Evolutionary conservation across 1,140 invertebrate genomes (phyloP).

Genomic region (Cyphomyrmex costatus): DNA sequence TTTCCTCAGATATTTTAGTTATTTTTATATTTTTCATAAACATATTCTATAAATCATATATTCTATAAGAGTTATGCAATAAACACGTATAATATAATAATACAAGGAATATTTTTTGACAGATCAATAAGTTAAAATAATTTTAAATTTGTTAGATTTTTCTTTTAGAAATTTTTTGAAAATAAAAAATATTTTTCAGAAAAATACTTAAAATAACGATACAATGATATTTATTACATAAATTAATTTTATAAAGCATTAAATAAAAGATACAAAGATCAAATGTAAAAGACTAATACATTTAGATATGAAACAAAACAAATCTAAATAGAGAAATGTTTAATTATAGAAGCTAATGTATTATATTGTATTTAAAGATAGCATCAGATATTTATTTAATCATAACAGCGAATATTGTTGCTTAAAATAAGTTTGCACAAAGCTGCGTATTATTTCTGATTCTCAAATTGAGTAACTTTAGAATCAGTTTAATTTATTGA

Average conservation of each 20-base stretch:
- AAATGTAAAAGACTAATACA: background rate
- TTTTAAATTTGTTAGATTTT: background rate
- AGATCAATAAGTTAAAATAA: background rate
- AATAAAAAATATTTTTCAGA: no score
- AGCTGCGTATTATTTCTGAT: background rate
- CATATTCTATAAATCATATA: no score
- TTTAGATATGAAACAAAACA: background rate
- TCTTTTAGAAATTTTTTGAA: background rate
- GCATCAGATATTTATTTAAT: constrained; percentile 10
- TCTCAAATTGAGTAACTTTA: background rate
- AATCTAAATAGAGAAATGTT: background rate
- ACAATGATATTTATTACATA: background rate
- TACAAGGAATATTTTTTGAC: no score
- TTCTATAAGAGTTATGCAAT: no score
- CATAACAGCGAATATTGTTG: constrained; percentile 1
- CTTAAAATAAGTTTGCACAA: background rate
- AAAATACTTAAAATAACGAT: no score
- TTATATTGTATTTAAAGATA: background rate
- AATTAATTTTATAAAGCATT: background rate
- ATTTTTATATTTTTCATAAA: no score
- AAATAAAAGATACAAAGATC: background rate
- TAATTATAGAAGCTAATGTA: background rate
- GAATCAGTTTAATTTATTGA: background rate
- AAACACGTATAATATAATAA: no score
- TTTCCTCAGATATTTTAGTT: no score